Percentiles rank a stretch among this genome's conserved stretches.
These are phyloP conservation scores for Lagorchestes hirsutus DNA, from an alignment of 2,797 vertebrate genomes.

Conservation along the genomic window DNA sequence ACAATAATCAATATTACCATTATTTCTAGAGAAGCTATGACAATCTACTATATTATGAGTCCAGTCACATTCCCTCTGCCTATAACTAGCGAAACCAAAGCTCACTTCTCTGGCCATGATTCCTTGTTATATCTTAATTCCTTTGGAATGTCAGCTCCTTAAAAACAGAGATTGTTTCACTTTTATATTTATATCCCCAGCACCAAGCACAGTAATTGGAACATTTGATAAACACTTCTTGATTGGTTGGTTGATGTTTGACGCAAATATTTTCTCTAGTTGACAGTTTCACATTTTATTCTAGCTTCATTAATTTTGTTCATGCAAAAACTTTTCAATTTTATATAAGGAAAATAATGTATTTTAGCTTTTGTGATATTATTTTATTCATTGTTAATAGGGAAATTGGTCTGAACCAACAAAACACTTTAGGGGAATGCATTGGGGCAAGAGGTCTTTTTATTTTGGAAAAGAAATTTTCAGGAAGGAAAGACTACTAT, in stretches of 20 bases:
- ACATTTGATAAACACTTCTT: neutral
- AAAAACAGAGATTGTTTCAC: neutral
- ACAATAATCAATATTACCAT: neutral
- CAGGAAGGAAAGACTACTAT: neutral
- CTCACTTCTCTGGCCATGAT: neutral
- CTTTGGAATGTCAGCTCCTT: neutral
- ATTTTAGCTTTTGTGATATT: neutral
- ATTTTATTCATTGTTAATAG: neutral
- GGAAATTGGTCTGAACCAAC: neutral
- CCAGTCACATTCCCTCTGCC: neutral
- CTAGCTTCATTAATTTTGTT: neutral
- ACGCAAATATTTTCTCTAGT: neutral
- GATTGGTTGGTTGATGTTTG: neutral
- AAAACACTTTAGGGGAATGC: neutral
- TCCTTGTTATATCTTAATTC: neutral
- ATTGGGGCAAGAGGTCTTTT: neutral
- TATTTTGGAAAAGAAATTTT: neutral
- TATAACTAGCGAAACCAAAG: neutral
- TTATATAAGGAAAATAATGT: neutral
- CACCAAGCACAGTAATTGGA: neutral
- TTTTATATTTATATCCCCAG: neutral
- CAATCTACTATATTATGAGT: neutral
- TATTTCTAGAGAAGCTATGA: neutral
- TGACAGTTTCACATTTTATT: neutral
- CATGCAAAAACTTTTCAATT: neutral